A percentile compares a stretch with the other conserved stretches of the same genome.
phyloP scores from a whole-genome alignment of 1,140 invertebrate genomes.

The Mactra quadrangularis region DNA sequence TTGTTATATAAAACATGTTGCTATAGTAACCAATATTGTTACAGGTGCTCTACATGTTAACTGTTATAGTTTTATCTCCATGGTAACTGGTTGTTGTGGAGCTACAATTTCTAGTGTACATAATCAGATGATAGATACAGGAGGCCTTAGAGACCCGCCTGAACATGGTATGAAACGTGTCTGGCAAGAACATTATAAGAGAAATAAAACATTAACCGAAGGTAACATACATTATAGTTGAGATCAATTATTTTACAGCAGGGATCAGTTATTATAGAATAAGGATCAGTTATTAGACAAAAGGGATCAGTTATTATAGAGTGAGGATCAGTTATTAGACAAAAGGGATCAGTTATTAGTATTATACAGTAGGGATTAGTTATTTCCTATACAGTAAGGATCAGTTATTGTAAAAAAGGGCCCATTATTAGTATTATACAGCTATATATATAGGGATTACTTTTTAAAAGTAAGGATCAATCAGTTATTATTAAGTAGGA shows the following conservation, averaged over 20 bases:
- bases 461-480: too few species aligned
- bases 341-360: not conserved
- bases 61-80: conserved; percentile 79
- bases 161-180: conserved; percentile 76
- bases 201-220: conserved; percentile 9
- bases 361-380: not conserved
- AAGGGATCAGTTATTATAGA: not conserved
- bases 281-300: too few species aligned
- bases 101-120: conserved; percentile 75
- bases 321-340: too few species aligned
- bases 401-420: too few species aligned
- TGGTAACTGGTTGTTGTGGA: conserved; percentile 78
- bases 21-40: too few species aligned
- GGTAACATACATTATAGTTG: not conserved
- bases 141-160: conserved; percentile 76
- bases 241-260: too few species aligned
- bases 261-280: not conserved
- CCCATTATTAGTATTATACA: too few species aligned
- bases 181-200: conserved; percentile 71
- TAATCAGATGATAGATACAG: conserved; percentile 74
- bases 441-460: too few species aligned
- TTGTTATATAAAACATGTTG: too few species aligned
- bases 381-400: too few species aligned
- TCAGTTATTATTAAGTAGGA: too few species aligned
- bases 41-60: conserved; percentile 73